A percentile compares a stretch with the other conserved stretches of the same genome.
Conservation (phyloP, 2,888 invertebrate species). For the Stenoptilia bipunctidactyla region DNA sequence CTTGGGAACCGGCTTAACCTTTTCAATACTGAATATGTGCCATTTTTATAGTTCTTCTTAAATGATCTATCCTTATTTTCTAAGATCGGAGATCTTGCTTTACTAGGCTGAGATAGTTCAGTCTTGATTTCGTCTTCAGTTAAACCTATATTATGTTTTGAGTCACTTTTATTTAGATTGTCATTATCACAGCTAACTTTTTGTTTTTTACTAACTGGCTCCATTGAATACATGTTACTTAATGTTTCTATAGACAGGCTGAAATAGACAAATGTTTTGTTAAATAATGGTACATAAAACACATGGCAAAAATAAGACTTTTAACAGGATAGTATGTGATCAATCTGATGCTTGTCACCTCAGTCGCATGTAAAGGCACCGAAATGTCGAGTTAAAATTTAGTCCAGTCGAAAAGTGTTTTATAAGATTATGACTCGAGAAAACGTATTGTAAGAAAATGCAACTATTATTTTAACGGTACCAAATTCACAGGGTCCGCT, state of each 20-base stretch:
- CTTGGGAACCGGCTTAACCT: slow-evolving; percentile 65
- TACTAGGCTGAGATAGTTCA: slow-evolving; percentile 19
- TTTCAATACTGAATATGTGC: slow-evolving; percentile 42
- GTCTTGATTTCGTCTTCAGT: slow-evolving; percentile 20
- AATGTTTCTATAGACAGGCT: slow-evolving; percentile 55
- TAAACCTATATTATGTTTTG: slow-evolving; percentile 24
- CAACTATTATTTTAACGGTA: too few relatives aligned
- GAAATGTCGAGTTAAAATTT: too few relatives aligned
- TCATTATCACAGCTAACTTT: slow-evolving; percentile 25
- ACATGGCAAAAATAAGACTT: too few relatives aligned
- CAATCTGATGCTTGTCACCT: too few relatives aligned
- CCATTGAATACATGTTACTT: slow-evolving; percentile 53
- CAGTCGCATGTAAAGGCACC: too few relatives aligned
- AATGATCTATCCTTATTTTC: slow-evolving; percentile 50
- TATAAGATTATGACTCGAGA: too few relatives aligned
- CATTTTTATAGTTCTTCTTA: slow-evolving; percentile 34
- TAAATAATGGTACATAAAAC: too few relatives aligned
- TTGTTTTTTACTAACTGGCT: slow-evolving; percentile 40
- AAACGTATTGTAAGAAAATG: too few relatives aligned
- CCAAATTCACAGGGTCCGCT: too few relatives aligned
- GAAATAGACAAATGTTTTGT: slow-evolving; percentile 23
- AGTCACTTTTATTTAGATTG: slow-evolving; percentile 18
- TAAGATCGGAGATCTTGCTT: slow-evolving; percentile 52
- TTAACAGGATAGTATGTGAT: too few relatives aligned
- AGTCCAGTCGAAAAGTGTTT: too few relatives aligned